Percentiles rank a stretch among this genome's conserved stretches.
Conservation (phyloP, 2,888 invertebrate genomes). For the Autographa gamma region DNA sequence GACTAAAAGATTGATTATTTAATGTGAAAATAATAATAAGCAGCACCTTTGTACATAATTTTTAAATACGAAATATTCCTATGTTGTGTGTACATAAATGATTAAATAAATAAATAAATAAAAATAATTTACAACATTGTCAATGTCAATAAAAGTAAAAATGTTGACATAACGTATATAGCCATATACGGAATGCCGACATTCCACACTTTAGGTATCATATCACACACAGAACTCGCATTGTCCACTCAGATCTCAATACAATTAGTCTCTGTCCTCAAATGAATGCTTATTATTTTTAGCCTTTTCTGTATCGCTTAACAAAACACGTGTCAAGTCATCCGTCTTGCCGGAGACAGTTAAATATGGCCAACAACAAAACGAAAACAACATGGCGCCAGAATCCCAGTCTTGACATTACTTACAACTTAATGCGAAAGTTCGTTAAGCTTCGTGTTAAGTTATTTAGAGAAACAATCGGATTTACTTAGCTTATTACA, state of each 20-base stretch:
- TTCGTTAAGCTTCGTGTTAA: constrained; percentile 8
- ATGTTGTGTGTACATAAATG: too few relatives aligned
- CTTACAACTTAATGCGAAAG: constrained; percentile 19
- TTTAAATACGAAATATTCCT: too few relatives aligned
- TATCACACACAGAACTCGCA: background rate
- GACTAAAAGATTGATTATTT: too few relatives aligned
- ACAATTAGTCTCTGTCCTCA: constrained; percentile 46
- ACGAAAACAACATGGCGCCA: constrained; percentile 49
- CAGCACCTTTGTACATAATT: too few relatives aligned
- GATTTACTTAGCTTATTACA: too few relatives aligned
- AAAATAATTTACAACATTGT: too few relatives aligned
- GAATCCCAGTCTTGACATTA: constrained; percentile 24
- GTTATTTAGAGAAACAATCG: constrained; percentile 12
- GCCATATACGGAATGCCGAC: background rate
- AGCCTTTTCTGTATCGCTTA: constrained; percentile 37
- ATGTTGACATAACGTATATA: background rate
- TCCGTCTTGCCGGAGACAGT: constrained; percentile 47
- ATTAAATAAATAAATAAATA: too few relatives aligned
- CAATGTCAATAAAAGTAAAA: background rate
- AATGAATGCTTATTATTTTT: constrained; percentile 48
- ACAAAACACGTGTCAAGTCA: constrained; percentile 53
- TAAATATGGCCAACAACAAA: constrained; percentile 45
- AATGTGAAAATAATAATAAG: too few relatives aligned
- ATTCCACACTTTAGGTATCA: background rate
- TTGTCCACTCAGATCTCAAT: constrained; percentile 17